These are phyloP conservation scores for Myripristis jacobus DNA, from an alignment of 2,797 vertebrate genomes.

Conservation along the genomic window DNA sequence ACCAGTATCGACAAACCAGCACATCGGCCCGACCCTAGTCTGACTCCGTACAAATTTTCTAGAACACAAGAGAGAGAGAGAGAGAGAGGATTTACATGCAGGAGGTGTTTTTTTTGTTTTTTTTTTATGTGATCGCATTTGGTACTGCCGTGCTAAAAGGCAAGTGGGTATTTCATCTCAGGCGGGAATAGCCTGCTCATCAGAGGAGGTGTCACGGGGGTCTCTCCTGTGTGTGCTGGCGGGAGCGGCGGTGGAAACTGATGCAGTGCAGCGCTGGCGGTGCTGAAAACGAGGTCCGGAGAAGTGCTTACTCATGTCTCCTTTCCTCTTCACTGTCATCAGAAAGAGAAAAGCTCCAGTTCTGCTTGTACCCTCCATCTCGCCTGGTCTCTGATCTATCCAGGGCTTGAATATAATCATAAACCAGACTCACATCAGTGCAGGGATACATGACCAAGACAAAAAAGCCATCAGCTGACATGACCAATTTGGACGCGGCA, in stretches of 20 bases:
- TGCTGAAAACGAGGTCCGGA: slow-evolving; percentile 32
- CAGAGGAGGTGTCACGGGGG: slow-evolving; percentile 35
- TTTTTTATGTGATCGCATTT: not conserved
- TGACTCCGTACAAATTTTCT: not conserved
- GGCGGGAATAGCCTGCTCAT: slow-evolving; percentile 32
- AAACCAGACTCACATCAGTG: slow-evolving; percentile 68
- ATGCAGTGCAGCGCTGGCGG: slow-evolving; percentile 50
- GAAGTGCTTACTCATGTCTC: slow-evolving; percentile 93
- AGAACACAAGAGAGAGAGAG: not conserved
- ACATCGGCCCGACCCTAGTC: slow-evolving; percentile 22
- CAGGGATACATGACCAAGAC: slow-evolving; percentile 22
- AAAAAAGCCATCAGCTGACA: slow-evolving; percentile 35
- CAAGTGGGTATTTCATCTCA: slow-evolving; percentile 14
- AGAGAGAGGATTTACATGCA: slow-evolving; percentile 14
- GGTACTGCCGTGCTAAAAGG: slow-evolving; percentile 1
- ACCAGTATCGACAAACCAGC: not conserved
- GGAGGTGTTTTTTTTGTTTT: no score
- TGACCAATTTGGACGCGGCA: not conserved
- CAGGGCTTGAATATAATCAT: slow-evolving; percentile 91
- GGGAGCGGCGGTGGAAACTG: slow-evolving; percentile 28
- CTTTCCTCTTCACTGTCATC: slow-evolving; percentile 90
- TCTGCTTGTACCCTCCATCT: slow-evolving; percentile 95
- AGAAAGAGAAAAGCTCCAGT: slow-evolving; percentile 91
- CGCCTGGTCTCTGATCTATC: slow-evolving; percentile 90
- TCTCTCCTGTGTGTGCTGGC: slow-evolving; percentile 25